Conservation (phyloP, 2,888 invertebrate genomes). For the Drosophila quasianomalipes region DNA sequence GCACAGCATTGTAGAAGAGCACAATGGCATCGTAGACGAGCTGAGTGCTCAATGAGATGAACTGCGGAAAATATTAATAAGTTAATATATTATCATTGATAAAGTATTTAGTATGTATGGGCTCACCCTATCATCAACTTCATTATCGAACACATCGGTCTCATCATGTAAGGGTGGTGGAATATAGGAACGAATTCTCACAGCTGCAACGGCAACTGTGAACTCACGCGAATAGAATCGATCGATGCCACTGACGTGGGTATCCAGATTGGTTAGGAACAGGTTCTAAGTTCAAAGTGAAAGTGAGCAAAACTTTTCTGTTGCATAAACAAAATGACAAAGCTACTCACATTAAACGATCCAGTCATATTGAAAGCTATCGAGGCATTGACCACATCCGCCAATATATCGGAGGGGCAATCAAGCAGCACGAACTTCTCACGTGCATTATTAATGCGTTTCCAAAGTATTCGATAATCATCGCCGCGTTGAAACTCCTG, state of each 20-base stretch:
- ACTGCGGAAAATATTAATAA: slow-evolving; percentile 28
- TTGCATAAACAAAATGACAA: background rate
- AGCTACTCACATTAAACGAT: slow-evolving; percentile 79
- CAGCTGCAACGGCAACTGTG: slow-evolving; percentile 60
- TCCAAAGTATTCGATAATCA: slow-evolving; percentile 83
- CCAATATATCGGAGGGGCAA: slow-evolving; percentile 89
- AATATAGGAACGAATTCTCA: slow-evolving; percentile 71
- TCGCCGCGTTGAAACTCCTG: slow-evolving; percentile 87
- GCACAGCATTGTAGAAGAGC: slow-evolving; percentile 94
- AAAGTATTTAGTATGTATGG: background rate
- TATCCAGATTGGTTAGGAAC: slow-evolving; percentile 86
- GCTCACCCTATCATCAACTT: slow-evolving; percentile 53
- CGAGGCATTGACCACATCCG: slow-evolving; percentile 87
- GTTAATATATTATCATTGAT: no score
- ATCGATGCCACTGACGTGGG: slow-evolving; percentile 80
- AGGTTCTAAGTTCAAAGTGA: slow-evolving; percentile 60
- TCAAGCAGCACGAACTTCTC: slow-evolving; percentile 92
- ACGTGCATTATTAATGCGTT: slow-evolving; percentile 88
- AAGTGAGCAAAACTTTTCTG: no score
- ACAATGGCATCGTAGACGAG: slow-evolving; percentile 97
- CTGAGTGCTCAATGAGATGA: slow-evolving; percentile 62
- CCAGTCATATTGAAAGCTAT: slow-evolving; percentile 83
- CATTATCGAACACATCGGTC: slow-evolving; percentile 70
- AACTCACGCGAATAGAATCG: slow-evolving; percentile 74
- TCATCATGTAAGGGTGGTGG: slow-evolving; percentile 77